phyloP scores from a whole-genome alignment of 2,113 vertebrate genomes.

The Myotis brandtii region DNA sequence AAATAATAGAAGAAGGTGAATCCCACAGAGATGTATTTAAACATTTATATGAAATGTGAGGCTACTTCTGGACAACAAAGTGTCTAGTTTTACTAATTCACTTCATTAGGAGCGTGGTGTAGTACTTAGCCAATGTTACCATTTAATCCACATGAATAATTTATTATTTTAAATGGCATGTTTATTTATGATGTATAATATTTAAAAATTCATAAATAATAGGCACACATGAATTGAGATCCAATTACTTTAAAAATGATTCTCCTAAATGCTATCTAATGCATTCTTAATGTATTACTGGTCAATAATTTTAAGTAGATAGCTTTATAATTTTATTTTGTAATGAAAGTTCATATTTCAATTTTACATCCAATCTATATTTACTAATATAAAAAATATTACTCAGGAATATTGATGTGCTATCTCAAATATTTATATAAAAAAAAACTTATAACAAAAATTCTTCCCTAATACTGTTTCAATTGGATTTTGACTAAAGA shows the following conservation, averaged over 20 bases:
- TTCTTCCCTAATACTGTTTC: conserved; percentile 51
- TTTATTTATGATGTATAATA: conserved; percentile 83
- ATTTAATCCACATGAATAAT: conserved; percentile 84
- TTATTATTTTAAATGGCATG: conserved; percentile 82
- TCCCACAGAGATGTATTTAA: not conserved
- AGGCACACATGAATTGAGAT: conserved; percentile 80
- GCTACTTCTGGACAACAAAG: not conserved
- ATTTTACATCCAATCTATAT: conserved; percentile 65
- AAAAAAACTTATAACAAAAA: conserved; percentile 53
- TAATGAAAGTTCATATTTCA: conserved; percentile 68
- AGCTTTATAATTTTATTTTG: conserved; percentile 71
- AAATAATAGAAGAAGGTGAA: not conserved
- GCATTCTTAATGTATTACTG: conserved; percentile 74
- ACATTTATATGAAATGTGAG: conserved; percentile 7
- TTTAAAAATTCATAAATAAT: conserved; percentile 86
- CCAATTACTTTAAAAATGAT: conserved; percentile 81
- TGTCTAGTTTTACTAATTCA: conserved; percentile 68
- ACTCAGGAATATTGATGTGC: conserved; percentile 20
- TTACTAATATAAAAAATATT: conserved; percentile 71
- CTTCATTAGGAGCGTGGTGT: conserved; percentile 70
- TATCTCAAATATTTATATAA: conserved; percentile 60
- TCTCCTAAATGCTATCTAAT: conserved; percentile 75
- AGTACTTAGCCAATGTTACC: conserved; percentile 75
- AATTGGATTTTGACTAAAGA: conserved; percentile 51
- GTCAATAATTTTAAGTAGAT: conserved; percentile 78